Evolutionary conservation across 2,797 vertebrate genomes (phyloP).

Genomic region (Balearica regulorum): DNA sequence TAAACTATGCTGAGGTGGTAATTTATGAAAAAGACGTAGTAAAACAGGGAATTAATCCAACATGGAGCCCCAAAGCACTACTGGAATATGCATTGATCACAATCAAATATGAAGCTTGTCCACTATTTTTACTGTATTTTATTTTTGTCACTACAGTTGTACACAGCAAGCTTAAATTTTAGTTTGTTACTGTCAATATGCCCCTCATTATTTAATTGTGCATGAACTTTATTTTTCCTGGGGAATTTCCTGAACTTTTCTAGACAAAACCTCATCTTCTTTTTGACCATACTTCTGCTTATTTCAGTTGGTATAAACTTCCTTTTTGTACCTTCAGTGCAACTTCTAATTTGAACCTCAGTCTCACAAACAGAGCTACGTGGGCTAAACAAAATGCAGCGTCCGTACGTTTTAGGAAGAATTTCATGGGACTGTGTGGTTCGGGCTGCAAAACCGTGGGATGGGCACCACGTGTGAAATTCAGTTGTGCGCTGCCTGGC

Average conservation of each 20-base stretch:
- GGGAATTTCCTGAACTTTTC: neutral
- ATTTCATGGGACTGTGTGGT: neutral
- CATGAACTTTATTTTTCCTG: neutral
- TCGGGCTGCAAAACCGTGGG: neutral
- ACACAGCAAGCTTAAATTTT: neutral
- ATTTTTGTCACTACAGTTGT: neutral
- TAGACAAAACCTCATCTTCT: neutral
- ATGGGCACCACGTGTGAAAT: neutral
- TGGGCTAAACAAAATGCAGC: neutral
- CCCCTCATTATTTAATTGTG: neutral
- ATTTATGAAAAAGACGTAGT: neutral
- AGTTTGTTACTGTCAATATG: neutral
- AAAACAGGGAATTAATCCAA: slow-evolving; percentile 9
- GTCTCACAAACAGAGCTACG: neutral
- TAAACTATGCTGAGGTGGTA: neutral
- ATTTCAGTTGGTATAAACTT: neutral
- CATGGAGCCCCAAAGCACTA: neutral
- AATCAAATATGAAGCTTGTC: neutral
- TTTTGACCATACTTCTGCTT: neutral
- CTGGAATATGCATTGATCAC: neutral
- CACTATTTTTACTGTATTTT: neutral
- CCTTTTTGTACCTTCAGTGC: neutral
- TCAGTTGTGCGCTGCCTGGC: neutral
- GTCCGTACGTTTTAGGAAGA: neutral
- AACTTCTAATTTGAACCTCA: neutral